These are phyloP conservation scores for Centrocercus urophasianus DNA, from an alignment of 2,113 vertebrate genomes.

Conservation along the genomic window DNA sequence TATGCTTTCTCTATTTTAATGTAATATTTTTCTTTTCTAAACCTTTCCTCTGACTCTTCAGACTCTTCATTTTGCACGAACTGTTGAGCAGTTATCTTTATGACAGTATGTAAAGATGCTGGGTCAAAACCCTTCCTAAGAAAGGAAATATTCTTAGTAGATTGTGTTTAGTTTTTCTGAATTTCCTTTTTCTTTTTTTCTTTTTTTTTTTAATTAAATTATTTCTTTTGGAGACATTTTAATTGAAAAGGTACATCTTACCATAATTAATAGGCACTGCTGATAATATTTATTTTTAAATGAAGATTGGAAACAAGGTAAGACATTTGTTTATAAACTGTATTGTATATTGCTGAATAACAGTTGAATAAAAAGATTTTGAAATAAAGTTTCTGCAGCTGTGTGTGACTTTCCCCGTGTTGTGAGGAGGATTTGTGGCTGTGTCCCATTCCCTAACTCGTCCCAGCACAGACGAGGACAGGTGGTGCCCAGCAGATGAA, in stretches of 20 bases:
- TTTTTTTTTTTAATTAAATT: conserved; percentile 72
- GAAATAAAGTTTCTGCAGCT: conserved; percentile 81
- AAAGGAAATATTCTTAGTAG: conserved; percentile 86
- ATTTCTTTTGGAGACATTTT: conserved; percentile 85
- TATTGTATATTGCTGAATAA: conserved; percentile 91
- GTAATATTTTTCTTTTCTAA: conserved; percentile 75
- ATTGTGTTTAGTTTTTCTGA: conserved; percentile 74
- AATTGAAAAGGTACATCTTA: conserved; percentile 84
- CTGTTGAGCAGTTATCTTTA: conserved; percentile 80
- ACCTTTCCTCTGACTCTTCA: conserved; percentile 69
- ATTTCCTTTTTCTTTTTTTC: conserved; percentile 74
- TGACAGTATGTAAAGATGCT: conserved; percentile 76
- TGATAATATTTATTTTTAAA: conserved; percentile 97
- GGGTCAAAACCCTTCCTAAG: conserved; percentile 78
- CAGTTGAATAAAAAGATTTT: conserved; percentile 90
- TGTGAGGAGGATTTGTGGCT: background rate
- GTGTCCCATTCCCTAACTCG: background rate
- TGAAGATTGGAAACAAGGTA: conserved; percentile 89
- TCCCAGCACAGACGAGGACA: background rate
- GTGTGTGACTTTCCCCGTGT: conserved; percentile 37
- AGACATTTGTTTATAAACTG: conserved; percentile 90
- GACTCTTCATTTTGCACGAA: conserved; percentile 83
- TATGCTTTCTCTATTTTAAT: conserved; percentile 73
- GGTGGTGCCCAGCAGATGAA: background rate
- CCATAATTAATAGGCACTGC: conserved; percentile 89